Percentiles rank a stretch among this genome's conserved stretches.
Conservation (phyloP, 2,113 vertebrate species). For the Butorides virescens region DNA sequence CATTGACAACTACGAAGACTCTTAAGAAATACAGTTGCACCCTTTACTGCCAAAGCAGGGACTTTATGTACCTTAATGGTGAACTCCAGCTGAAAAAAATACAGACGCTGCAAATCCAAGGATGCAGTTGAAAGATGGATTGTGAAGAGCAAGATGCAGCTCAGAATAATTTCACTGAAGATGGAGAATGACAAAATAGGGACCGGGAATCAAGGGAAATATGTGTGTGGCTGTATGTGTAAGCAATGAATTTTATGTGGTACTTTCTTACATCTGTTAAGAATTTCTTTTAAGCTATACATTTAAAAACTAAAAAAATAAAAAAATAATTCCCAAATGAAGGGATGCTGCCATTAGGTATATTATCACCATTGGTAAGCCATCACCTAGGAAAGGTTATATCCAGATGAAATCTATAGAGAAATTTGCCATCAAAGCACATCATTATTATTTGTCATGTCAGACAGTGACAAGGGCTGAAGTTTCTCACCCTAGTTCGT, state of each 20-base stretch:
- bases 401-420: not conserved
- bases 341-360: not conserved
- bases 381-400: not conserved
- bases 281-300: not conserved
- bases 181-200: not conserved
- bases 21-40: not conserved
- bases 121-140: not conserved
- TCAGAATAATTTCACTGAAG: not conserved
- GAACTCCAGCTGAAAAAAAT: not conserved
- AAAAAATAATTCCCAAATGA: not conserved
- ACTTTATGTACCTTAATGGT: not conserved
- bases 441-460: not conserved
- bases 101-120: not conserved
- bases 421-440: not conserved
- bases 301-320: not conserved
- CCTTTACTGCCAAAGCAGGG: not conserved
- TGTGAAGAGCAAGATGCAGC: not conserved
- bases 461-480: not conserved
- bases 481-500: not conserved
- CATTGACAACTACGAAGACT: not conserved
- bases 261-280: not conserved
- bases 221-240: fast-evolving
- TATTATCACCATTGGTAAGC: not conserved
- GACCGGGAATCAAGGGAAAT: not conserved
- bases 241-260: not conserved